phyloP scores from a whole-genome alignment of 2,113 vertebrate species.

The Sturnira hondurensis region DNA sequence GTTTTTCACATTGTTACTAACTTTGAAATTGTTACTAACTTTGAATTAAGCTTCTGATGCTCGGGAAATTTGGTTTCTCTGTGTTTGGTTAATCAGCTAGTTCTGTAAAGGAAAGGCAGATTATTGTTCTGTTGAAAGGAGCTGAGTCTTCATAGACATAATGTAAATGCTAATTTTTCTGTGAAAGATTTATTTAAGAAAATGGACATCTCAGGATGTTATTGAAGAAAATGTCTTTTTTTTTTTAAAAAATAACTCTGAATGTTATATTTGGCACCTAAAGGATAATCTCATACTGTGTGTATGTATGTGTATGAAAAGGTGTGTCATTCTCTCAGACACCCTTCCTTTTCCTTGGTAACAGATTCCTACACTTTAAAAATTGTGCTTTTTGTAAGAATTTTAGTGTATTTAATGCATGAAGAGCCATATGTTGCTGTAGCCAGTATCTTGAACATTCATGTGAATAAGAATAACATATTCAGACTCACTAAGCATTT shows the following conservation, averaged over 20 bases:
- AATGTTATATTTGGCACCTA: neutral
- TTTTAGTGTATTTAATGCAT: constrained; percentile 48
- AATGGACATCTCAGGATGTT: constrained; percentile 64
- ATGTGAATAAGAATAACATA: constrained; percentile 61
- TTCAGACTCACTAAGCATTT: constrained; percentile 64
- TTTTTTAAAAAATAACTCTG: neutral
- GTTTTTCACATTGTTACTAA: constrained; percentile 43
- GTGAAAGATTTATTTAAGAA: constrained; percentile 71
- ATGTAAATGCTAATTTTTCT: constrained; percentile 29
- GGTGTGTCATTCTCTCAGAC: neutral
- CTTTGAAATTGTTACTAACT: constrained; percentile 62
- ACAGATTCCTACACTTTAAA: constrained; percentile 47
- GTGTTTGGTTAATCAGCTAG: constrained; percentile 43
- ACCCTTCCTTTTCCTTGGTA: constrained; percentile 1
- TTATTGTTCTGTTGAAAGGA: constrained; percentile 58
- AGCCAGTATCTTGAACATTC: constrained; percentile 47
- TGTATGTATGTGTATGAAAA: no score
- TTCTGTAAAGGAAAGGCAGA: constrained; percentile 66
- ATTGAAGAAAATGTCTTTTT: constrained; percentile 50
- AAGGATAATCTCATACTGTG: neutral
- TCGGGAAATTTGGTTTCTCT: constrained; percentile 49
- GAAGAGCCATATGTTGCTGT: constrained; percentile 50
- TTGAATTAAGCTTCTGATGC: constrained; percentile 62
- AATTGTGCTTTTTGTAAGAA: constrained; percentile 48
- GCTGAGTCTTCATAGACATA: constrained; percentile 71